Base-by-base conservation (phyloP, 2,113 vertebrate species). In the Vulpes lagopus region DNA sequence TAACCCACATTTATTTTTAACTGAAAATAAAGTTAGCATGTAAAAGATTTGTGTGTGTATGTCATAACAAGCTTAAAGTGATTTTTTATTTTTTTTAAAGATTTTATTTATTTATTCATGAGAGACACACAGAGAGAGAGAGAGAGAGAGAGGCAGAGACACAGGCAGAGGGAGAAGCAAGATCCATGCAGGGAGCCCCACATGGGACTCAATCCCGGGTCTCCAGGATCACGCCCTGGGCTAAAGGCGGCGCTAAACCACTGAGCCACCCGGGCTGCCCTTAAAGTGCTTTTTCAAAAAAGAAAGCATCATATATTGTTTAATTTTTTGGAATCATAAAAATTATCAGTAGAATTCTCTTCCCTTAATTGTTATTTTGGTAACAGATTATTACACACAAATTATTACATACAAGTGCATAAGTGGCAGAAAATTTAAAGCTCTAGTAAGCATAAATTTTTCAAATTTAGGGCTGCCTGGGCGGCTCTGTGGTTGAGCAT, bases 11-110 rank as follows among this genome's bases (percentile, higher is more conserved):
- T 43, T 43, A 43, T 43, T 43, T 43, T 43, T 43, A 43, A 43
- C 43, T 7, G 43, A 89, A 93, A 94, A 53, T 91, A 95, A 86
- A 82, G 79, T 89, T 57, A 94, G 17, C 67, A 87, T 53, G 60
- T 71, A 94, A 86, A 94, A 57, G 20, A 1, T 5, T 3, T 49
- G 20, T 64, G 30, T 89, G 12, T 91, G 25, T 43, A 51, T 83
- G n/a, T 87, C 69, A 32, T 96, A 89, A 86, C 78, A 95, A 57
- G 17, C 51, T 27, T 49, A 76, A 9, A 60, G 15, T 73, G 12
- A 23, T 11, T 22, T 94, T 57, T 14, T 57, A 16, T 57, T 14
- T 57, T 57, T 57, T 57, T 57, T 60, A 3, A 23, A 60, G 22
- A 23, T 60, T 65, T 62, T 27, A 27, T 27, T 64, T 64, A 64